phyloP scores from a whole-genome alignment of 2,888 invertebrate species.

The Lycia hirtaria region DNA sequence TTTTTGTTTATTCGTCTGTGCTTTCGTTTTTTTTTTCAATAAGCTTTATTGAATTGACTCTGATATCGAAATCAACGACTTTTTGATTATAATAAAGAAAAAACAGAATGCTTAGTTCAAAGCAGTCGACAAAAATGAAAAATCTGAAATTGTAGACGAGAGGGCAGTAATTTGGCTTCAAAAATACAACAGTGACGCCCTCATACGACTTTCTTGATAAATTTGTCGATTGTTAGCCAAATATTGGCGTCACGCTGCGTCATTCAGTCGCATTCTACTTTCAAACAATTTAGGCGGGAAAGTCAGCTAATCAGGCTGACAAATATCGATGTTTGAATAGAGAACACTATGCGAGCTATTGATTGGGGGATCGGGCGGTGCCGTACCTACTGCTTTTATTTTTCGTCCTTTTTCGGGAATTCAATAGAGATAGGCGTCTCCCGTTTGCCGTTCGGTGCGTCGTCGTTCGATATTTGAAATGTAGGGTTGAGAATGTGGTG shows the following conservation, averaged over 20 bases:
- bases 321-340: constrained; percentile 79
- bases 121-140: neutral
- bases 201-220: neutral
- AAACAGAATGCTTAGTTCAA: constrained; percentile 51
- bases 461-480: constrained; percentile 74
- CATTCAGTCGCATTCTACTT: constrained; percentile 65
- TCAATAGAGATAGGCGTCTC: constrained; percentile 83
- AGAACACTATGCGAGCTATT: constrained; percentile 66
- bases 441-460: constrained; percentile 65
- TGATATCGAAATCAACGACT: constrained; percentile 6
- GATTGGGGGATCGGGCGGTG: constrained; percentile 56
- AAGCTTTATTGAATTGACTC: neutral
- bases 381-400: constrained; percentile 64
- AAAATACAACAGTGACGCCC: neutral
- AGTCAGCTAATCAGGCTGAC: constrained; percentile 81
- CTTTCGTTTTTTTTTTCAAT: constrained; percentile 1
- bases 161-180: neutral
- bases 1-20: constrained; percentile 1
- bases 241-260: constrained; percentile 75
- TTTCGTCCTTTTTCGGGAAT: constrained; percentile 80
- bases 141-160: neutral
- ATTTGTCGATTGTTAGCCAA: constrained; percentile 26
- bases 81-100: constrained; percentile 34
- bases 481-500: constrained; percentile 61
- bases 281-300: constrained; percentile 61